Evolutionary conservation across 2,888 invertebrate genomes (phyloP), one percentile per base, ranked within the genome.

Genomic region (Drosophila acutilabella): DNA sequence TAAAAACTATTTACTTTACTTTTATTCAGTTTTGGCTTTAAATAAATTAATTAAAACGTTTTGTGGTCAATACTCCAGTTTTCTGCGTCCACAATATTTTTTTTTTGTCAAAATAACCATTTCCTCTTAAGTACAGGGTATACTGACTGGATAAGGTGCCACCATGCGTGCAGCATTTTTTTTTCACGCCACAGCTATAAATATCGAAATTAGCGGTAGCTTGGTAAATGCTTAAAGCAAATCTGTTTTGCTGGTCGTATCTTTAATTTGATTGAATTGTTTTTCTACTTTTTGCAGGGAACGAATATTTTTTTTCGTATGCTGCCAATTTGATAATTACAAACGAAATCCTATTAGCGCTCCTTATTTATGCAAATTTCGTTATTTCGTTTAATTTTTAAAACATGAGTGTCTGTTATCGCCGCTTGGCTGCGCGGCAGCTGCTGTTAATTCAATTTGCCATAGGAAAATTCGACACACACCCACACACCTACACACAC

Each of bases 351-450:
- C 88, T 81, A 88, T 88, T 85, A 89, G 79, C 71, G 69, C 16
- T 74, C 76, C 74, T 84, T 87, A 83, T 83, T 77, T 83, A 85
- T 87, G 89, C 79, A 67, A 89, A 89, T 81, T 79, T 87, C 61
- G 67, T 80, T 87, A 84, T 80, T 74, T 69, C 70, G 80, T 69
- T 79, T 68, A 74, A 83, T 80, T 88, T 86, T 75, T 67, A 61
- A 72, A 77, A 86, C 79, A 76, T 67, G 74, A 78, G 86, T 80
- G 86, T 65, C 69, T 77, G 82, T 88, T 85, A 77, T 88, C 82
- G 65, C 44, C 48, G 71, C 48, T 44, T 36, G 36, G 47, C 33
- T 64, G 62, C 51, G 59, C 74, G 51, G 64, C 57, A 62, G 80
- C 80, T 71, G 78, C 58, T 74, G 74, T 85, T 82, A 80, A 77